Conservation (phyloP, 2,113 vertebrate genomes). For the Xiphias gladius region DNA sequence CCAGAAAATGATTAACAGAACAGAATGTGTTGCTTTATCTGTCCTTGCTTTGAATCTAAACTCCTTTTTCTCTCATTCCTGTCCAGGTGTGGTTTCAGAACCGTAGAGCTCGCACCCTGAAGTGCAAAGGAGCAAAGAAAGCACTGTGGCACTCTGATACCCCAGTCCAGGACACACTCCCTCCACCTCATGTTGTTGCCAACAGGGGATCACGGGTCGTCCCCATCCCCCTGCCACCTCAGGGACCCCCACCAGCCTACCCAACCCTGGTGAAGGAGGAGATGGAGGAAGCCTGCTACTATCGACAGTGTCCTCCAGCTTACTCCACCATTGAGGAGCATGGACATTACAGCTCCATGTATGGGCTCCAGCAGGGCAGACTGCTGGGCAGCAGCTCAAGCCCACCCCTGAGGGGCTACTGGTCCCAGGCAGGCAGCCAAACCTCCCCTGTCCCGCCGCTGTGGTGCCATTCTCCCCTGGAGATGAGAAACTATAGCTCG, state of each 20-base stretch:
- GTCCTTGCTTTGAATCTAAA: slow-evolving; percentile 11
- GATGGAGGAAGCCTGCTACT: slow-evolving; percentile 57
- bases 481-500: slow-evolving; percentile 50
- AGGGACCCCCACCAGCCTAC: slow-evolving; percentile 56
- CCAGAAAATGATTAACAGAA: slow-evolving; percentile 74
- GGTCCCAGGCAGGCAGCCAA: slow-evolving; percentile 53
- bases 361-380: slow-evolving; percentile 46
- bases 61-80: slow-evolving; percentile 29
- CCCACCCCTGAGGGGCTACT: slow-evolving; percentile 47
- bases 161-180: slow-evolving; percentile 30
- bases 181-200: slow-evolving; percentile 28
- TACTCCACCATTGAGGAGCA: slow-evolving; percentile 44
- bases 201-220: slow-evolving; percentile 1
- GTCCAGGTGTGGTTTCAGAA: slow-evolving; percentile 87
- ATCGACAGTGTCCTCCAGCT: slow-evolving; percentile 45
- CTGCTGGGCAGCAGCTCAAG: slow-evolving; percentile 23
- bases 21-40: slow-evolving; percentile 38
- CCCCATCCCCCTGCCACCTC: slow-evolving; percentile 13
- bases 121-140: slow-evolving; percentile 80
- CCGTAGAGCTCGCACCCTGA: slow-evolving; percentile 83
- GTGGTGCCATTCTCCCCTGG: slow-evolving; percentile 63
- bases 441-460: slow-evolving; percentile 21
- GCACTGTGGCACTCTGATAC: slow-evolving; percentile 67
- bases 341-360: slow-evolving; percentile 55
- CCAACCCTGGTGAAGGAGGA: slow-evolving; percentile 72